Evolutionary conservation across 2,113 vertebrate species (phyloP).

Genomic region (Chlamydotis undulata): DNA sequence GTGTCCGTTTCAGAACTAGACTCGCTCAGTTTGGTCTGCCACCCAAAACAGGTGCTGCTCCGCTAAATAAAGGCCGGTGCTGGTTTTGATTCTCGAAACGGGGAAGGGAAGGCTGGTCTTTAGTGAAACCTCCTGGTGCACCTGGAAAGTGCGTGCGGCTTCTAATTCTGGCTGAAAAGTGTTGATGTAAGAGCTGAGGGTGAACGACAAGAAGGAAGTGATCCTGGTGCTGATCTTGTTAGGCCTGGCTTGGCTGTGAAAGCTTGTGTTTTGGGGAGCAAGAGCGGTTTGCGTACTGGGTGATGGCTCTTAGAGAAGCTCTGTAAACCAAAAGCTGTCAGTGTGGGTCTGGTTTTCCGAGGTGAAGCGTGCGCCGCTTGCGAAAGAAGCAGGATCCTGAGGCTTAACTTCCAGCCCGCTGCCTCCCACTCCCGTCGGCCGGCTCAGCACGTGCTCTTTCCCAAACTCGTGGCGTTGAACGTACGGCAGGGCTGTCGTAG

Average conservation of each 20-base stretch:
- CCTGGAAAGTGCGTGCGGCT: background rate
- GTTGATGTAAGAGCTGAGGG: background rate
- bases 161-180: background rate
- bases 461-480: background rate
- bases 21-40: background rate
- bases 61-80: background rate
- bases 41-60: background rate
- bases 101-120: background rate
- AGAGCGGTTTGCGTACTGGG: fast-evolving
- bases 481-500: fast-evolving
- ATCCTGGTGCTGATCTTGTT: too few relatives aligned
- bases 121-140: background rate
- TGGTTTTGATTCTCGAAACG: background rate
- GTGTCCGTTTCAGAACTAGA: background rate
- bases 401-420: background rate
- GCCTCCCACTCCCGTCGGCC: background rate
- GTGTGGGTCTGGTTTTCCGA: background rate
- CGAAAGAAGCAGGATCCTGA: background rate
- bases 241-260: background rate
- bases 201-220: background rate
- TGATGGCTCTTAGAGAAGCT: background rate
- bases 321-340: background rate
- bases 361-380: background rate
- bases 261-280: background rate
- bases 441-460: fast-evolving